Percentiles rank a stretch among this genome's conserved stretches.
Conservation (phyloP, 64 coral and sea anemone species). For the Pocillopora verrucosa region DNA sequence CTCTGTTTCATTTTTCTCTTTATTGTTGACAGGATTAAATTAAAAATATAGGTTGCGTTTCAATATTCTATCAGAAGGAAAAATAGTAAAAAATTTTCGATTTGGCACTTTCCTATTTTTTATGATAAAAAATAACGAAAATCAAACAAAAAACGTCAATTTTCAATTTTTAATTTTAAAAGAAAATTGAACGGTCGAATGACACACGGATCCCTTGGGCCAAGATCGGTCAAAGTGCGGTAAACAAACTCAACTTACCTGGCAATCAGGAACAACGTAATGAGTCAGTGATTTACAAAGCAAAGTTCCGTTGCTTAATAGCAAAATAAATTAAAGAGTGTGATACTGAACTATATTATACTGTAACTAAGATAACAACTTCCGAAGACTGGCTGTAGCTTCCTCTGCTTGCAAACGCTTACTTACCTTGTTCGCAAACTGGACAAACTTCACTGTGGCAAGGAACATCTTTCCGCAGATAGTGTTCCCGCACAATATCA, state of each 20-base stretch:
- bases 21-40: no score
- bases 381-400: not conserved
- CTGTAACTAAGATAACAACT: not conserved
- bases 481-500: conserved; percentile 85
- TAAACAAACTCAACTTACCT: conserved; percentile 35
- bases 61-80: no score
- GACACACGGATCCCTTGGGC: no score
- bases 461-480: conserved; percentile 69
- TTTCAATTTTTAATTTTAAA: no score
- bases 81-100: no score
- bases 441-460: conserved; percentile 74
- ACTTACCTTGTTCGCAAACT: conserved; percentile 36
- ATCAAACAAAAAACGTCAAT: no score
- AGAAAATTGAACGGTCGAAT: no score
- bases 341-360: not conserved
- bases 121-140: no score
- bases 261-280: conserved; percentile 73
- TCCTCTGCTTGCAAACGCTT: not conserved
- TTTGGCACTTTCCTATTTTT: no score
- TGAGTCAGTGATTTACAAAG: conserved; percentile 66
- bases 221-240: no score
- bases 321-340: not conserved
- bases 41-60: no score
- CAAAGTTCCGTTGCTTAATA: conserved; percentile 20
- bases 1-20: no score